A percentile compares a stretch with the other conserved stretches of the same genome.
Conservation (phyloP, 2,797 vertebrate genomes). For the Kryptolebias ocellatus region DNA sequence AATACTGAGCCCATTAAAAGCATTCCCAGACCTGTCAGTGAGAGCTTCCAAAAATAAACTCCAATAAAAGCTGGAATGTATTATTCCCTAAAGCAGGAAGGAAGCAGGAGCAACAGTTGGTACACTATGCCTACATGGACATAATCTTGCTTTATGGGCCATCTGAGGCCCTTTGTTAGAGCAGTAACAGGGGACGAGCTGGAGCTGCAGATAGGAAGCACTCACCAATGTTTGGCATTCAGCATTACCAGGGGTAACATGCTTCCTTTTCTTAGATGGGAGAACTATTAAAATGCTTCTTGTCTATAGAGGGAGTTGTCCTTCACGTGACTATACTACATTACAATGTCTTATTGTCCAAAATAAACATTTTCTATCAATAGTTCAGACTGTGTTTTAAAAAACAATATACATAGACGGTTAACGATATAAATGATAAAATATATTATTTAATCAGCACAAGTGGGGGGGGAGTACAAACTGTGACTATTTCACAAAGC, state of each 20-base stretch:
- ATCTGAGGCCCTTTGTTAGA: slow-evolving; percentile 78
- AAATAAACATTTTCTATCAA: slow-evolving; percentile 8
- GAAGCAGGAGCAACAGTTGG: slow-evolving; percentile 75
- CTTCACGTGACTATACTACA: slow-evolving; percentile 16
- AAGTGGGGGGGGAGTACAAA: too few species aligned
- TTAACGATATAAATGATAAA: too few species aligned
- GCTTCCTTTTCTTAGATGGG: slow-evolving; percentile 58
- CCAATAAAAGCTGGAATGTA: slow-evolving; percentile 72
- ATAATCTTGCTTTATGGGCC: slow-evolving; percentile 69
- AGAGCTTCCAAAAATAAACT: slow-evolving; percentile 71
- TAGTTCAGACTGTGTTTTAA: neutral
- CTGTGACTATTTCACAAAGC: too few species aligned
- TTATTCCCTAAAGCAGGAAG: slow-evolving; percentile 78
- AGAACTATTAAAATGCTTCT: slow-evolving; percentile 38
- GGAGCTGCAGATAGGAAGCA: slow-evolving; percentile 66
- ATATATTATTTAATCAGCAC: too few species aligned
- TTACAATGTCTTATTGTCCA: slow-evolving; percentile 54
- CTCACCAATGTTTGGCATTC: slow-evolving; percentile 58
- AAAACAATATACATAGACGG: neutral
- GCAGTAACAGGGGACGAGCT: slow-evolving; percentile 64
- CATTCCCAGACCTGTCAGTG: slow-evolving; percentile 73
- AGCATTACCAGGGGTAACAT: slow-evolving; percentile 54
- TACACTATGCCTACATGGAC: slow-evolving; percentile 69
- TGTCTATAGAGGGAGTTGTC: slow-evolving; percentile 47
- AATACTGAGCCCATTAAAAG: slow-evolving; percentile 60